Percentiles rank a stretch among this genome's conserved stretches.
Conservation (phyloP, 2,797 vertebrate genomes). For the Delichon dasypus region DNA sequence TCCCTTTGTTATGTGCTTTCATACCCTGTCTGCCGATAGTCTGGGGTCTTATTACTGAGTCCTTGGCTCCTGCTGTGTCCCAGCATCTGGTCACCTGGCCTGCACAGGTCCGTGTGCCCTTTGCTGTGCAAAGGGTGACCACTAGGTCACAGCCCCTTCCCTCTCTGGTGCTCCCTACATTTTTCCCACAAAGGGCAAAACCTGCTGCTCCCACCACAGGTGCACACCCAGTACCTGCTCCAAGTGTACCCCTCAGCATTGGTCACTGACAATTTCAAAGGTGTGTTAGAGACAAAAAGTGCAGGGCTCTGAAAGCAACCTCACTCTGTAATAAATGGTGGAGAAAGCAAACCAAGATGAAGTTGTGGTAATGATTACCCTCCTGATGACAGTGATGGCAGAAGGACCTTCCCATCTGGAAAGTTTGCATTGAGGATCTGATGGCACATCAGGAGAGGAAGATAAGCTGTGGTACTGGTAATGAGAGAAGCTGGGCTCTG, state of each 20-base stretch:
- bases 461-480: background rate
- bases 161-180: background rate
- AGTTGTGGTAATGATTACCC: background rate
- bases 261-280: background rate
- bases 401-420: background rate
- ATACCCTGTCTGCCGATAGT: fast-evolving
- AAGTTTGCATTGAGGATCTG: background rate
- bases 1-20: background rate
- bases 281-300: background rate
- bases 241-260: background rate
- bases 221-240: background rate
- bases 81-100: fast-evolving
- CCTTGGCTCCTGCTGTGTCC: background rate
- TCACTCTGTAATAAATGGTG: background rate
- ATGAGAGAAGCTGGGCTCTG: background rate
- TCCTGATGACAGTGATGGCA: background rate
- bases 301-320: background rate
- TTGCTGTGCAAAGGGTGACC: background rate
- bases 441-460: background rate
- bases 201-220: background rate
- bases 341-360: background rate
- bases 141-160: background rate
- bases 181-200: fast-evolving
- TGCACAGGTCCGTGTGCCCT: background rate
- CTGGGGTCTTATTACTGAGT: background rate